Percentiles rank a stretch among this genome's conserved stretches.
Conservation (phyloP, 2,888 invertebrate genomes). For the Drosophila putrida region DNA sequence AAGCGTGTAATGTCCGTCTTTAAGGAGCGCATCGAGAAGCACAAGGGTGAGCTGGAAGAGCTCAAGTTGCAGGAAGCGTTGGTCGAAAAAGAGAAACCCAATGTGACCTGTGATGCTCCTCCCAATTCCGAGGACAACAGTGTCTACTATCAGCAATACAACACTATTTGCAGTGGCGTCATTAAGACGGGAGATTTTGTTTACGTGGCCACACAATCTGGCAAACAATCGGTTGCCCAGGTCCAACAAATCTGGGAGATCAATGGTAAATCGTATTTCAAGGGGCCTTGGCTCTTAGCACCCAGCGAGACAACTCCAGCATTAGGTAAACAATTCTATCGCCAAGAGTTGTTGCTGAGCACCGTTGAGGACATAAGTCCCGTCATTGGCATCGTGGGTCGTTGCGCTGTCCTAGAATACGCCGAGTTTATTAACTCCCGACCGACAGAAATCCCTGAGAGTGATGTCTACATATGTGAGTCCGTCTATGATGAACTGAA, state of each 20-base stretch:
- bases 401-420: slow-evolving; percentile 95
- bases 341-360: slow-evolving; percentile 96
- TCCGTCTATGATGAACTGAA: slow-evolving; percentile 96
- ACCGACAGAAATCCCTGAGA: slow-evolving; percentile 96
- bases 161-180: slow-evolving; percentile 92
- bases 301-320: slow-evolving; percentile 95
- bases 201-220: slow-evolving; percentile 96
- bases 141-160: slow-evolving; percentile 97
- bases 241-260: slow-evolving; percentile 98
- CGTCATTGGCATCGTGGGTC: slow-evolving; percentile 95
- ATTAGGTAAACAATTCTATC: slow-evolving; percentile 93
- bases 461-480: slow-evolving; percentile 96
- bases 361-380: slow-evolving; percentile 96
- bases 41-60: slow-evolving; percentile 95
- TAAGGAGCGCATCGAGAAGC: slow-evolving; percentile 95
- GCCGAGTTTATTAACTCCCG: slow-evolving; percentile 96
- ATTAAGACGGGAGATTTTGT: slow-evolving; percentile 97
- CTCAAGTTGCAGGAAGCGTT: slow-evolving; percentile 93
- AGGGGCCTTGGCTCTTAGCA: slow-evolving; percentile 96
- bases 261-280: slow-evolving; percentile 95
- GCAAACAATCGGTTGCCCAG: slow-evolving; percentile 95
- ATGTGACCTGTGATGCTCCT: slow-evolving; percentile 89
- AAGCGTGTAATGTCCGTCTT: slow-evolving; percentile 97
- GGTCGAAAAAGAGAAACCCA: slow-evolving; percentile 95
- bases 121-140: slow-evolving; percentile 91